Conservation (phyloP, 2,797 vertebrate genomes). For the Synaphobranchus kaupii region DNA sequence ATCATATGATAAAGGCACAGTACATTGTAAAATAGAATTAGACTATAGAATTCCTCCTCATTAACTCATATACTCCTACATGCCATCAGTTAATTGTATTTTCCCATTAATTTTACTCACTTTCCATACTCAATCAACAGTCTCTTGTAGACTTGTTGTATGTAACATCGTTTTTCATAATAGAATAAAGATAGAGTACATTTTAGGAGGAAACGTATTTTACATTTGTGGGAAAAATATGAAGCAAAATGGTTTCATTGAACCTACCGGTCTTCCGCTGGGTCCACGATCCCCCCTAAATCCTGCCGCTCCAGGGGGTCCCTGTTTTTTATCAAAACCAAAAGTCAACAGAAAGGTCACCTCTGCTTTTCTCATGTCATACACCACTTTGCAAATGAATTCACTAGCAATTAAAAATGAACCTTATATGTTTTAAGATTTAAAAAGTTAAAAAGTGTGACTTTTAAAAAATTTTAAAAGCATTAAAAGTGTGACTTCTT, state of each 20-base stretch:
- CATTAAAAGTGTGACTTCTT: background rate
- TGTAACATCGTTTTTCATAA: background rate
- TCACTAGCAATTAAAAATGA: background rate
- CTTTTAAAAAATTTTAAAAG: background rate
- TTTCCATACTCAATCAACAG: background rate
- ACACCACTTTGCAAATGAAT: background rate
- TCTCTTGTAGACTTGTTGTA: background rate
- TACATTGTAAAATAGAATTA: too few species aligned
- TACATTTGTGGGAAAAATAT: background rate
- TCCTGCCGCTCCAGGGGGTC: constrained; percentile 89
- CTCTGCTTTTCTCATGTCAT: background rate
- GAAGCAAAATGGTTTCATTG: background rate
- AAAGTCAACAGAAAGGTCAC: constrained; percentile 7
- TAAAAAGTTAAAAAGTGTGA: background rate
- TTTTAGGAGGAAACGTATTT: background rate
- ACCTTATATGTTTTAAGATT: background rate
- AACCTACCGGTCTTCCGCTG: constrained; percentile 91
- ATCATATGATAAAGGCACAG: background rate
- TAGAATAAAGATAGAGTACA: background rate
- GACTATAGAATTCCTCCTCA: too few species aligned
- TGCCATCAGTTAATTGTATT: background rate
- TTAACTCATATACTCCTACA: too few species aligned
- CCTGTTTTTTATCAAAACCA: constrained; percentile 66
- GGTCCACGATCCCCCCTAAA: constrained; percentile 84
- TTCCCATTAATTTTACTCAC: background rate